Percentiles rank a stretch among this genome's conserved stretches.
phyloP scores from a whole-genome alignment of 2,113 vertebrate species.

The Notechis scutatus region DNA sequence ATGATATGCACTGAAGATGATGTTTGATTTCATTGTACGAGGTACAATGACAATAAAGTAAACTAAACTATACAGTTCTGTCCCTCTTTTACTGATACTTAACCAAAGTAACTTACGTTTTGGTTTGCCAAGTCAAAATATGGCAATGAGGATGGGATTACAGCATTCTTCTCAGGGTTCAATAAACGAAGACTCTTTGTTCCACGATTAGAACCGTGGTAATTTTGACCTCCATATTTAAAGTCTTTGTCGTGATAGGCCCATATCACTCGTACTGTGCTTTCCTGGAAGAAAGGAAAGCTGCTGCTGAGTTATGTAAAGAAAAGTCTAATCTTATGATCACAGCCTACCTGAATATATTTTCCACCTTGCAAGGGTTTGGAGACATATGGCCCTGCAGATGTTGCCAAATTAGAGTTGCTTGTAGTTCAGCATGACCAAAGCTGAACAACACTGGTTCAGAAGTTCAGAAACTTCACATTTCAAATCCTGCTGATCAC shows the following conservation, averaged over 20 bases:
- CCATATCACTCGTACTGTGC: constrained; percentile 85
- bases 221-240: constrained; percentile 71
- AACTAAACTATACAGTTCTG: background rate
- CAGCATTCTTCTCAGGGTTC: constrained; percentile 71
- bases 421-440: background rate
- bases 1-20: too few species aligned
- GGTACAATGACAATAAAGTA: too few species aligned
- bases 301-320: background rate
- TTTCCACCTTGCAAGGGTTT: background rate
- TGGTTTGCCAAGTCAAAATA: constrained; percentile 78
- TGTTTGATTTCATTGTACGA: too few species aligned
- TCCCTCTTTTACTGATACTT: background rate
- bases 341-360: background rate
- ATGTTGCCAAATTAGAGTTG: background rate
- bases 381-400: background rate
- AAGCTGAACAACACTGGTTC: background rate
- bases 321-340: background rate
- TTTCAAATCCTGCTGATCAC: background rate
- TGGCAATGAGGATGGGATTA: constrained; percentile 45
- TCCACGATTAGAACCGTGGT: constrained; percentile 78
- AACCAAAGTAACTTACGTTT: constrained; percentile 74
- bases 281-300: constrained; percentile 67
- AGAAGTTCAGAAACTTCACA: background rate
- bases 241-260: constrained; percentile 79
- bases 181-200: constrained; percentile 81